Conservation (phyloP, 2,888 invertebrate species). For the Chaetogeoica ovagalla region DNA sequence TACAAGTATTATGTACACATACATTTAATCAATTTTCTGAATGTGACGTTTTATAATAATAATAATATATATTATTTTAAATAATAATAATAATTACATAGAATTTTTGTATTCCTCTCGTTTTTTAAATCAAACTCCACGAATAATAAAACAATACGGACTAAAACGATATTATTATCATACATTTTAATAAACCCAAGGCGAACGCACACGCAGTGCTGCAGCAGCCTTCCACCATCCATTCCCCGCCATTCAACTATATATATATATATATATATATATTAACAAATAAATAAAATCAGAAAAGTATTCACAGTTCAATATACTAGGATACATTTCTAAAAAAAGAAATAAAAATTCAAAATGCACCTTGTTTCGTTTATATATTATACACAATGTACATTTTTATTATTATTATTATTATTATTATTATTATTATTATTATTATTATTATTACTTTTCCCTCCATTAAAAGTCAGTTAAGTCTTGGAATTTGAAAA, state of each 20-base stretch:
- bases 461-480: neutral
- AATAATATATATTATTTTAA: slow-evolving; percentile 9
- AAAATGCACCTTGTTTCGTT: slow-evolving; percentile 53
- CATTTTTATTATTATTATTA: slow-evolving; percentile 27
- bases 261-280: too few relatives aligned
- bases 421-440: too few relatives aligned
- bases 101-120: slow-evolving; percentile 2
- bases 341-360: slow-evolving; percentile 52
- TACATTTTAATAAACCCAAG: slow-evolving; percentile 36
- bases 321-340: slow-evolving; percentile 51
- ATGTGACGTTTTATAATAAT: slow-evolving; percentile 38
- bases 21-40: slow-evolving; percentile 41
- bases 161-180: slow-evolving; percentile 18
- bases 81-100: slow-evolving; percentile 39
- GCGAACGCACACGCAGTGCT: slow-evolving; percentile 11
- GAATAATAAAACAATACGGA: slow-evolving; percentile 19
- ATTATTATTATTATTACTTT: slow-evolving; percentile 10
- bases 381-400: slow-evolving; percentile 52
- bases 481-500: slow-evolving; percentile 33
- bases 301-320: slow-evolving; percentile 50
- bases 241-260: slow-evolving; percentile 12
- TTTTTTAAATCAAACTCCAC: slow-evolving; percentile 10
- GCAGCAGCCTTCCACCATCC: too few relatives aligned
- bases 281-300: slow-evolving; percentile 41
- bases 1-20: slow-evolving; percentile 43